Conservation (phyloP, 2,797 vertebrate genomes). For the Martes flavigula region DNA sequence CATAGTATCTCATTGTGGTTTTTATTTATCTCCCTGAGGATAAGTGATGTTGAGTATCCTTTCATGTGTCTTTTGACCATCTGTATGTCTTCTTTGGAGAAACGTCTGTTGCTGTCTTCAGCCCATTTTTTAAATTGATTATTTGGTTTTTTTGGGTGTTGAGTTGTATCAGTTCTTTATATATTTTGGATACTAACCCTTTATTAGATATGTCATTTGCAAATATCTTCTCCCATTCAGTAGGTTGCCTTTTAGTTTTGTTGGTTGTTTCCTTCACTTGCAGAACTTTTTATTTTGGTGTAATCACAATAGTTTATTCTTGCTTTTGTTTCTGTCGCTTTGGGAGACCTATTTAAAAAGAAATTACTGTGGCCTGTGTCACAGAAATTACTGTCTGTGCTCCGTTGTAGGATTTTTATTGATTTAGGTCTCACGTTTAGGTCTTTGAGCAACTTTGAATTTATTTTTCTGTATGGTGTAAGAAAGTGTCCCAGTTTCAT, state of each 20-base stretch:
- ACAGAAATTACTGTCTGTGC: not conserved
- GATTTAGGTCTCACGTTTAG: not conserved
- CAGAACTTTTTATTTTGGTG: not conserved
- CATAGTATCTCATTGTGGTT: not conserved
- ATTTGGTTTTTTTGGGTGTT: not conserved
- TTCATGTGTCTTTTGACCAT: not conserved
- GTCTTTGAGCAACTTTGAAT: not conserved
- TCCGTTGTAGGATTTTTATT: not conserved
- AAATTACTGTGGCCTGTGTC: not conserved
- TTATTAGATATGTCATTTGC: not conserved
- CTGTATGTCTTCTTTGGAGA: not conserved
- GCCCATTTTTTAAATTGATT: not conserved
- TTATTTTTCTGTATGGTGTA: not conserved
- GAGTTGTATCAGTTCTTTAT: not conserved
- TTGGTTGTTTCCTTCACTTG: not conserved
- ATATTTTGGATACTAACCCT: not conserved
- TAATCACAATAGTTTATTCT: not conserved
- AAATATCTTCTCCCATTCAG: not conserved
- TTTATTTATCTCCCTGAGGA: not conserved
- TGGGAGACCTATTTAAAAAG: not conserved
- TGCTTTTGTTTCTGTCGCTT: not conserved
- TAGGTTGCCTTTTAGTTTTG: not conserved
- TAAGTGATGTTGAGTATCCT: not conserved
- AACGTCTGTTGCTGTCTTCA: not conserved
- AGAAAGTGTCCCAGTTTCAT: not conserved